phyloP scores from a whole-genome alignment of 1,140 invertebrate species.

The Saccostrea glomerata region DNA sequence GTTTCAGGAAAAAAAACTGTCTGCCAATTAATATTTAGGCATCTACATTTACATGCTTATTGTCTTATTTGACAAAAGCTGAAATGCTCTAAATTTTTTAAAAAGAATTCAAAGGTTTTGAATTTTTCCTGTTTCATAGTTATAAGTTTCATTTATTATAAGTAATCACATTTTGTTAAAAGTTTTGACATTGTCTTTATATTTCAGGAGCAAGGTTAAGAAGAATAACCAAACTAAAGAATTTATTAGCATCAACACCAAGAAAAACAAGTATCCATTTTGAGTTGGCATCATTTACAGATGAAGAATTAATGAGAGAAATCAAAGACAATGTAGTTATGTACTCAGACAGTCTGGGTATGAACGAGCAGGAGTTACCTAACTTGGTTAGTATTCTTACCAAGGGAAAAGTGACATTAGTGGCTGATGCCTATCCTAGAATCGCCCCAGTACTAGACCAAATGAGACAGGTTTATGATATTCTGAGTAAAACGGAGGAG shows the following conservation, averaged over 20 bases:
- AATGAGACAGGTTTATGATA: slow-evolving; percentile 86
- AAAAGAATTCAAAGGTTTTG: too few relatives aligned
- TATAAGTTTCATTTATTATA: too few relatives aligned
- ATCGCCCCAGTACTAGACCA: slow-evolving; percentile 90
- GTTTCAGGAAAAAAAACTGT: too few relatives aligned
- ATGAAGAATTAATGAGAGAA: slow-evolving; percentile 85
- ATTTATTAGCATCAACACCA: slow-evolving; percentile 84
- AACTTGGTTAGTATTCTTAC: slow-evolving; percentile 85
- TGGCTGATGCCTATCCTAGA: slow-evolving; percentile 89
- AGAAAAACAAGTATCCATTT: slow-evolving; percentile 87
- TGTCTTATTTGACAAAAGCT: too few relatives aligned
- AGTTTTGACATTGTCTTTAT: neutral
- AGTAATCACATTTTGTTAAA: too few relatives aligned
- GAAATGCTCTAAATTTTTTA: too few relatives aligned
- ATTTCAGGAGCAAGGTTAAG: slow-evolving; percentile 83
- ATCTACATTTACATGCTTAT: too few relatives aligned
- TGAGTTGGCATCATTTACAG: slow-evolving; percentile 92
- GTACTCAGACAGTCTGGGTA: slow-evolving; percentile 91
- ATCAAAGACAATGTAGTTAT: slow-evolving; percentile 86
- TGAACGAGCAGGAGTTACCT: slow-evolving; percentile 93
- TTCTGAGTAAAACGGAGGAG: slow-evolving; percentile 77
- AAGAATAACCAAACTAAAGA: slow-evolving; percentile 84
- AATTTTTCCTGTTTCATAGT: too few relatives aligned
- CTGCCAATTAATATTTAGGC: too few relatives aligned
- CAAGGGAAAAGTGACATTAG: slow-evolving; percentile 86